These are phyloP conservation scores for Cromileptes altivelis DNA, from an alignment of 2,113 vertebrate genomes.

Conservation along the genomic window DNA sequence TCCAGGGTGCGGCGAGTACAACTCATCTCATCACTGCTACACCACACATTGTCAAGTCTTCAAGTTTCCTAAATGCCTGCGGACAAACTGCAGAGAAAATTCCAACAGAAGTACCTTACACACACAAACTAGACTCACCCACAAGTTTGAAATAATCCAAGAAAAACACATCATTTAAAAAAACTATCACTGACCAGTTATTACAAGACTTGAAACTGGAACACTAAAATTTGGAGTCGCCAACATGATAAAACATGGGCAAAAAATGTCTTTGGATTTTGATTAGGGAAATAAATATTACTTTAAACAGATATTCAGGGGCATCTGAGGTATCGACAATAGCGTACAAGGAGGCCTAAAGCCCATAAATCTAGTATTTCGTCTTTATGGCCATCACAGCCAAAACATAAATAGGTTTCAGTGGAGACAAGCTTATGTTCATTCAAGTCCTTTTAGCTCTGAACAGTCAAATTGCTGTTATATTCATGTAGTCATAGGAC, in stretches of 20 bases:
- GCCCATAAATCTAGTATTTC: not conserved
- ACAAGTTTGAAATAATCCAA: not conserved
- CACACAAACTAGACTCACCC: not conserved
- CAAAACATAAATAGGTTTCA: conserved; percentile 16
- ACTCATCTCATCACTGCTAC: not conserved
- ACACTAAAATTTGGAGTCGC: not conserved
- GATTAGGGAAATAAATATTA: conserved; percentile 64
- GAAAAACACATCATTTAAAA: not conserved
- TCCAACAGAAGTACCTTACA: not conserved
- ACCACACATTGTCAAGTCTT: conserved; percentile 7
- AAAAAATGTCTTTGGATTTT: conserved; percentile 45
- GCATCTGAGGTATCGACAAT: conserved; percentile 1
- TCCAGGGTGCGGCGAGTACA: not conserved
- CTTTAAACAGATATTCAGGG: conserved; percentile 4
- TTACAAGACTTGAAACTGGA: not conserved
- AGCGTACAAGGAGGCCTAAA: not conserved
- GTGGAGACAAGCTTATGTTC: not conserved
- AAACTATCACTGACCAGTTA: not conserved
- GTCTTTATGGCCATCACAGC: not conserved
- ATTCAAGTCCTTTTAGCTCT: not conserved
- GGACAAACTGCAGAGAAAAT: not conserved
- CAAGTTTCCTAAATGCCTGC: not conserved
- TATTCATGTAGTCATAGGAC: not conserved
- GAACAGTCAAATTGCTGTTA: not conserved
- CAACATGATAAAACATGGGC: conserved; percentile 1